Evolutionary conservation across 2,888 invertebrate genomes (phyloP).

Genomic region (Rhingia campestris): DNA sequence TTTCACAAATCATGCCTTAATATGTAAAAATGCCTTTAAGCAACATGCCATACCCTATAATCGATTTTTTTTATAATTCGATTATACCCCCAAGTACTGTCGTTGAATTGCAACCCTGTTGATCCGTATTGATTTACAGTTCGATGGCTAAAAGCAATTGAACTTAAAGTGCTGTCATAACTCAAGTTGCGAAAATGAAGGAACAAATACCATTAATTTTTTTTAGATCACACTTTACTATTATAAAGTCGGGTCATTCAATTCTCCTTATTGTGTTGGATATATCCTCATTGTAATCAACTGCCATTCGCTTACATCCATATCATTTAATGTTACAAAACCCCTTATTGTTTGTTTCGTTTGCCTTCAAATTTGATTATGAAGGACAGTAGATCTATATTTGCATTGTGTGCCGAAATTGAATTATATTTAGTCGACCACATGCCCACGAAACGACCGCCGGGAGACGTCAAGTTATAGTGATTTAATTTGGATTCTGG

Average conservation of each 20-base stretch:
- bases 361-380: constrained; percentile 42
- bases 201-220: neutral
- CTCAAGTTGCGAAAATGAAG: neutral
- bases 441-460: constrained; percentile 1
- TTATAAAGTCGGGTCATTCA: constrained; percentile 5
- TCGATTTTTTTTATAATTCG: constrained; percentile 44
- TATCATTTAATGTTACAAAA: neutral
- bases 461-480: constrained; percentile 6
- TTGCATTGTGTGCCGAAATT: constrained; percentile 16
- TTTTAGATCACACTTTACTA: neutral
- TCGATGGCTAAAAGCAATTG: constrained; percentile 50
- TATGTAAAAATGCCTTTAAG: too few species aligned
- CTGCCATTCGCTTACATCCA: too few species aligned
- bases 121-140: constrained; percentile 63
- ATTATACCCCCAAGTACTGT: constrained; percentile 32
- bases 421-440: constrained; percentile 22
- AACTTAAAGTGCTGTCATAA: constrained; percentile 29
- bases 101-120: constrained; percentile 37
- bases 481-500: constrained; percentile 36
- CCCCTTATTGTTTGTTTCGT: constrained; percentile 12
- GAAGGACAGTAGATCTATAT: constrained; percentile 13
- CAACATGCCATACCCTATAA: constrained; percentile 30
- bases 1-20: too few species aligned
- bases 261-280: neutral
- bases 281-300: neutral